Base-by-base conservation (phyloP, 2,888 invertebrate species). In the Dasysyrphus albostriatus region DNA sequence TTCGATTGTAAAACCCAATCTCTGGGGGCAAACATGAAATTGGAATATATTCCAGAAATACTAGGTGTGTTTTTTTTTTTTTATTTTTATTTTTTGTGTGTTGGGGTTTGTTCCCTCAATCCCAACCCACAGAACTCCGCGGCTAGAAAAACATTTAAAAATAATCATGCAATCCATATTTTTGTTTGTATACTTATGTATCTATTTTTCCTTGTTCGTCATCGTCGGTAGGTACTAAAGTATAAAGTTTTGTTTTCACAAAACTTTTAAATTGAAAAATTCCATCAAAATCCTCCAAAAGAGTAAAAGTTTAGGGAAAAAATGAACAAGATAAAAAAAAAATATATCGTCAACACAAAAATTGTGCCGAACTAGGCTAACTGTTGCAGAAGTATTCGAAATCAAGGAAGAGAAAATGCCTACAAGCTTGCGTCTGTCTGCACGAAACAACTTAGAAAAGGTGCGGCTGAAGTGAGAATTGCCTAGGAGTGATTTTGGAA, bases 191-290 rank as follows among this genome's bases (percentile, higher is more conserved):
- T 59, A 19, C 19, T 19, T 59, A 39, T 59, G 19, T 63, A 49
- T 67, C 2, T 77, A 12, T 14, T 16, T 29, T 16, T 47, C 39
- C 19, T 56, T 67, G 16, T 72, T 69, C 10, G 32, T 39, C 7
- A 29, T 16, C 7, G 16, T 44, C 1, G 9, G 4, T 24, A 24
- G 24, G 51, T 69, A 16, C 49, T 56, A 58, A 63, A 79, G 70
- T 69, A 69, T 61, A 83, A 83, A 73, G 67, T 78, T 83, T 54
- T 54, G 6, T 29, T 29, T 54, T 29, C 32, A 29, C 14, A 73
- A 78, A 83, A 83, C 70, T 75, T 65, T 75, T 75, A 83, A 78
- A 87, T 87, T 83, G 78, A 87, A 84, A 80, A 84, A 79, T 83
- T 65, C 47, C 70, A 75, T 70, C 59, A 65, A 75, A 73, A 83